Conservation (phyloP, 2,797 vertebrate species). For the Labroides dimidiatus region DNA sequence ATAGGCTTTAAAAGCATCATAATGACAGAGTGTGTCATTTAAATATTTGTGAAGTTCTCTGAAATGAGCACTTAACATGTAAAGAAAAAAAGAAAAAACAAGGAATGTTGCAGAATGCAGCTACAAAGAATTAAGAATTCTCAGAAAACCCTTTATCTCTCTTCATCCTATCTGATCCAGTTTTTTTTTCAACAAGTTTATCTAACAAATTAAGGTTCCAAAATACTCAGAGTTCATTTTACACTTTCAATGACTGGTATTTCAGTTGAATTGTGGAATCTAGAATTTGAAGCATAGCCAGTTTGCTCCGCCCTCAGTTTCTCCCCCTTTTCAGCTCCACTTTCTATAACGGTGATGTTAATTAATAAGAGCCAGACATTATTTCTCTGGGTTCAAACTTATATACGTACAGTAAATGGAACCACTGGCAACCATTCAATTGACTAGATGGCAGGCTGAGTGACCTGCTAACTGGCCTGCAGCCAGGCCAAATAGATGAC, state of each 20-base stretch:
- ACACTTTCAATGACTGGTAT: conserved; percentile 28
- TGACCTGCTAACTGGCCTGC: conserved; percentile 40
- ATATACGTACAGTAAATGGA: conserved; percentile 62
- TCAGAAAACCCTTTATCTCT: neutral
- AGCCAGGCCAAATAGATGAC: conserved; percentile 40
- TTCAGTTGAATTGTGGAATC: conserved; percentile 22
- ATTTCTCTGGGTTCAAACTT: conserved; percentile 51
- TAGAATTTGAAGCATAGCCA: conserved; percentile 33
- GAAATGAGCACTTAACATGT: too few species aligned
- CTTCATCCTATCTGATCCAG: conserved; percentile 7
- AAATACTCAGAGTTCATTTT: conserved; percentile 13
- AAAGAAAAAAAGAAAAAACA: neutral
- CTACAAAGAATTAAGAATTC: neutral
- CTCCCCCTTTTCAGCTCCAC: neutral
- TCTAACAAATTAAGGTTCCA: conserved; percentile 27
- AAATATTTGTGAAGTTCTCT: too few species aligned
- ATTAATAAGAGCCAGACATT: conserved; percentile 56
- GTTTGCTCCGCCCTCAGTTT: conserved; percentile 2
- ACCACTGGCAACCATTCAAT: conserved; percentile 58
- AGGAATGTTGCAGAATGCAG: neutral
- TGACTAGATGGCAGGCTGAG: conserved; percentile 36
- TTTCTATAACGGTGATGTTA: conserved; percentile 41
- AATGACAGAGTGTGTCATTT: too few species aligned
- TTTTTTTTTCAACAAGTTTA: neutral
- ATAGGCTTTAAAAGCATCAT: too few species aligned